Evolutionary conservation across 2,888 invertebrate species (phyloP).

Genomic region (Drosophila nr. perissopoda): DNA sequence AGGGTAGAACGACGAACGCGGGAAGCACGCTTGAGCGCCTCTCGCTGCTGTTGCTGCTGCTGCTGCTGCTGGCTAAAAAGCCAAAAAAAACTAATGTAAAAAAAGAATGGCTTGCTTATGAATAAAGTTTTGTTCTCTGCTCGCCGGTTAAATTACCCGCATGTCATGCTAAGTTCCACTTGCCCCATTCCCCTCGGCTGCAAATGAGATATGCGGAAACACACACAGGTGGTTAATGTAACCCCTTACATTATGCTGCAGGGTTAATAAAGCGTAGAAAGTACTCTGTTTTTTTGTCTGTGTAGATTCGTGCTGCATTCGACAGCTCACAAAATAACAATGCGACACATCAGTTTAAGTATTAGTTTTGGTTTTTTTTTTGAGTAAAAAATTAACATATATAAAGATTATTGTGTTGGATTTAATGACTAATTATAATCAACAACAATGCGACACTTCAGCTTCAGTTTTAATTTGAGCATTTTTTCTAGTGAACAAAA

Average conservation of each 20-base stretch:
- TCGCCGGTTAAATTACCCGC: conserved; percentile 66
- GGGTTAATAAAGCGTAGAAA: conserved; percentile 28
- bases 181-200: conserved; percentile 10
- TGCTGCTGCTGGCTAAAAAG: conserved; percentile 19
- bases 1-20: conserved; percentile 53
- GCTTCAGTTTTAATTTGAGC: no score
- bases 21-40: conserved; percentile 76
- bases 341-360: background rate
- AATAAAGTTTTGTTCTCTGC: conserved; percentile 47
- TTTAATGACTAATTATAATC: background rate
- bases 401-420: background rate
- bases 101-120: conserved; percentile 45
- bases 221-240: conserved; percentile 42
- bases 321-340: conserved; percentile 9
- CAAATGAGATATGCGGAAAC: conserved; percentile 52
- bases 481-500: no score
- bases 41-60: conserved; percentile 7
- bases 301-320: background rate
- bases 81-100: conserved; percentile 3
- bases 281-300: background rate
- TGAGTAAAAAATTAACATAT: background rate
- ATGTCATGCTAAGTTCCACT: conserved; percentile 44
- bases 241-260: conserved; percentile 31
- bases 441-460: background rate
- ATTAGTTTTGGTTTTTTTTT: background rate